Evolutionary conservation across 2,113 vertebrate genomes (phyloP), one percentile per base, ranked within the genome.

Genomic region (Seriola dumerili): DNA sequence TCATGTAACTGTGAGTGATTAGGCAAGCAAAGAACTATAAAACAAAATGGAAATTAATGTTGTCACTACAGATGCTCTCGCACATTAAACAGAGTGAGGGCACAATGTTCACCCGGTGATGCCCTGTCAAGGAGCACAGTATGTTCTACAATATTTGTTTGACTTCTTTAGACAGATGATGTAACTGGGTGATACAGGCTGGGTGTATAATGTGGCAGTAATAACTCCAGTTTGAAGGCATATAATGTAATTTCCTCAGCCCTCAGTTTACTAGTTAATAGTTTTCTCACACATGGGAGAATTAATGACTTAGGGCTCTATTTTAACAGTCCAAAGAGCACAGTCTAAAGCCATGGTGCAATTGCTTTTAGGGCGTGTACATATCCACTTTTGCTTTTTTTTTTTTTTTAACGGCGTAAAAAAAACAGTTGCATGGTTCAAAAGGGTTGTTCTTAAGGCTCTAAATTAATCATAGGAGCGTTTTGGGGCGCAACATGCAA

Each of bases 41-140:
- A 63, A 67, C 48, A 59, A 76, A 87, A 88, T 70, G 71, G 58
- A 84, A 85, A 87, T 85, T 23, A 87, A 83, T 82, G 77, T 66
- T 72, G 23, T 70, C 5, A 48, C 67, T 74, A 74, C 72, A 77
- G 78, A 81, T 76, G 66, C 58, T 42, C 79, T 75, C 46, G 42
- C 75, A 72, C 55, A 48, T 65, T 36, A 84, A 82, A 59, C 50
- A 44, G n/a, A 44, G 63, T 5, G 23, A 34, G 58, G 29, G 69
- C 46, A 65, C 69, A 80, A 55, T 63, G 58, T 71, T 87, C 44
- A 79, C 46, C 46, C 10, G 3, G 4, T 44, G 63, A 36, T 57
- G 57, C 25, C 23, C 66, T 17, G 9, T 71, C 46, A 72, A 67
- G 12, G 34, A 68, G 11, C 36, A 4, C 5, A 66, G 54, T 72